Percentiles rank a stretch among this genome's conserved stretches.
phyloP scores from a whole-genome alignment of 2,888 invertebrate genomes.

The Meta bourneti region DNA sequence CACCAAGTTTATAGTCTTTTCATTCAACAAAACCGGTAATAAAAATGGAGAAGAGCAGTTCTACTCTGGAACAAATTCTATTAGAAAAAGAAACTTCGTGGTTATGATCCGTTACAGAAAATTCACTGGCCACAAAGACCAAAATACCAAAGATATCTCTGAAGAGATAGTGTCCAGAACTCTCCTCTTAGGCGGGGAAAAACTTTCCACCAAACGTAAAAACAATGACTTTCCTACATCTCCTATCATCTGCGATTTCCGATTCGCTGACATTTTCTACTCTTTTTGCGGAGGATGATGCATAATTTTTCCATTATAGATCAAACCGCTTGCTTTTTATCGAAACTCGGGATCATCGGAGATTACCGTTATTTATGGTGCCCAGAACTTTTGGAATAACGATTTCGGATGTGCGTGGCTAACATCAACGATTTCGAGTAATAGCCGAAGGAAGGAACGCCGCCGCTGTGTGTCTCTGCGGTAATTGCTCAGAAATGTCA shows the following conservation, averaged over 20 bases:
- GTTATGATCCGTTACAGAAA: neutral
- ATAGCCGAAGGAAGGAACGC: neutral
- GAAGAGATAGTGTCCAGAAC: neutral
- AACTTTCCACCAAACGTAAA: conserved; percentile 18
- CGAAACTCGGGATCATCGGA: conserved; percentile 26
- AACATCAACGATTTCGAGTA: conserved; percentile 12
- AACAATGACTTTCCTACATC: conserved; percentile 55
- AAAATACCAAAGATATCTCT: neutral
- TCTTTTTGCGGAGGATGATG: conserved; percentile 18
- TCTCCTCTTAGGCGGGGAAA: neutral
- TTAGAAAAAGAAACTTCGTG: neutral
- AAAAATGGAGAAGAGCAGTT: no score
- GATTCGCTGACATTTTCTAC: conserved; percentile 11
- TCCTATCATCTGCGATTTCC: conserved; percentile 27
- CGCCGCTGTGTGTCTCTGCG: neutral
- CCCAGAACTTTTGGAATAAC: conserved; percentile 38
- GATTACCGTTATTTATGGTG: conserved; percentile 65
- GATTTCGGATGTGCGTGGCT: conserved; percentile 33
- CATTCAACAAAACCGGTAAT: no score
- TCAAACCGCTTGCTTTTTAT: conserved; percentile 51
- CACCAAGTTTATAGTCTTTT: no score
- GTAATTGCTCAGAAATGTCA: neutral
- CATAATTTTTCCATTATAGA: conserved; percentile 71
- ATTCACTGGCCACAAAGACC: neutral
- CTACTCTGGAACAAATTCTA: no score